Evolutionary conservation across 2,113 vertebrate species (phyloP).

Genomic region (Theropithecus gelada): DNA sequence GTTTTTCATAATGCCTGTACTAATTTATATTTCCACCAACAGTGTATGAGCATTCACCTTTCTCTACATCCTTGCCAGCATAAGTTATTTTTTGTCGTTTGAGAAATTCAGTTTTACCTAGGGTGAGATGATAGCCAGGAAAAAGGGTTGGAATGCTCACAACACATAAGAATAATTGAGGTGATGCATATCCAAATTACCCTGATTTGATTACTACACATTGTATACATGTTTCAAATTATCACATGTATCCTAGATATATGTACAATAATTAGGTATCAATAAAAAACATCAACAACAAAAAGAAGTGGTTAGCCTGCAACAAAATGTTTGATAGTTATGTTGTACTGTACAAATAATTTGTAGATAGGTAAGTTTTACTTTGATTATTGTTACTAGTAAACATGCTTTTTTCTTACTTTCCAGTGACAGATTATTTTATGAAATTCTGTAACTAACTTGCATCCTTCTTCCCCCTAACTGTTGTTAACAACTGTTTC

Average conservation of each 20-base stretch:
- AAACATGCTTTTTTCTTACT: conserved; percentile 56
- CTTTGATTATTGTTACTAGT: neutral
- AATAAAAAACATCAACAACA: neutral
- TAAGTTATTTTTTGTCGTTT: neutral
- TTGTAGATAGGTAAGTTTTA: neutral
- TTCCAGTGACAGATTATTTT: conserved; percentile 73
- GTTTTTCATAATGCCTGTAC: neutral
- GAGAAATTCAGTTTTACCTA: neutral
- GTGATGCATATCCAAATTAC: neutral
- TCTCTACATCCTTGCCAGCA: neutral
- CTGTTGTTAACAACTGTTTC: conserved; percentile 79
- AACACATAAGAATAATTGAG: neutral
- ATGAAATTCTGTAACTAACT: conserved; percentile 67
- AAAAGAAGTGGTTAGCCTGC: neutral
- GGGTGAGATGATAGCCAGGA: neutral
- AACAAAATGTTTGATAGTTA: conserved; percentile 43
- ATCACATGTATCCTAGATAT: neutral
- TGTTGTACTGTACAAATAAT: conserved; percentile 15
- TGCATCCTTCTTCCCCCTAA: conserved; percentile 80
- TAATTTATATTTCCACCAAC: neutral
- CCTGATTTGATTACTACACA: neutral
- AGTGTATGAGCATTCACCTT: neutral
- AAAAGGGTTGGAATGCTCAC: neutral
- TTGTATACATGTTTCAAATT: neutral
- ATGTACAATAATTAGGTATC: neutral